Evolutionary conservation across 35 echinoderm and acorn worm genomes (phyloP).

Genomic region (Patiria miniata): DNA sequence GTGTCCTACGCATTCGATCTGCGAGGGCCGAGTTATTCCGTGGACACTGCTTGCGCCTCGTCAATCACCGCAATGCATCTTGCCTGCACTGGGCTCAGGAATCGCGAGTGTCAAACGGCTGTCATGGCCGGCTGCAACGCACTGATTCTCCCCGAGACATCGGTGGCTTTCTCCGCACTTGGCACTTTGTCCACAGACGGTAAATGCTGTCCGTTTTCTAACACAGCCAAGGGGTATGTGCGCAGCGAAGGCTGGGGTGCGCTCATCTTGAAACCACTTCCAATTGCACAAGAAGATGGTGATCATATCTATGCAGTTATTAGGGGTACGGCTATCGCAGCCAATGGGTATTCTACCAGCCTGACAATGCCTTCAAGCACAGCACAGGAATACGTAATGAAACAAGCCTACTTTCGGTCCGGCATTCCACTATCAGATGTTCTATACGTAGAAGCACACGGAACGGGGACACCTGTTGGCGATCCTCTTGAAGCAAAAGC

Average conservation of each 20-base stretch:
- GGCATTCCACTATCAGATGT: slow-evolving; percentile 70
- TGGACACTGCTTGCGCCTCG: slow-evolving; percentile 90
- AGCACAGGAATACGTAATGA: slow-evolving; percentile 71
- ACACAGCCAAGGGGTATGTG: slow-evolving; percentile 87
- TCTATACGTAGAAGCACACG: slow-evolving; percentile 88
- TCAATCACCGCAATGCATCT: slow-evolving; percentile 90
- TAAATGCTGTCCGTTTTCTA: slow-evolving; percentile 86
- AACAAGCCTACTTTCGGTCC: slow-evolving; percentile 74
- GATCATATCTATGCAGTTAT: slow-evolving; percentile 92
- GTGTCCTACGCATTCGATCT: slow-evolving; percentile 92
- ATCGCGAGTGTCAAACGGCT: slow-evolving; percentile 80
- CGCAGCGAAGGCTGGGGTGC: slow-evolving; percentile 93
- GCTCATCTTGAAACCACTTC: slow-evolving; percentile 83
- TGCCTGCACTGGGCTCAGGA: slow-evolving; percentile 71
- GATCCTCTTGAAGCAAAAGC: slow-evolving; percentile 95
- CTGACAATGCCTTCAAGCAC: slow-evolving; percentile 84
- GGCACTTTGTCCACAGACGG: slow-evolving; percentile 90
- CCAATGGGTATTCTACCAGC: slow-evolving; percentile 80
- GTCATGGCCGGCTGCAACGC: slow-evolving; percentile 72
- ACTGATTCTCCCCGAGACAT: slow-evolving; percentile 72
- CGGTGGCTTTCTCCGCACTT: slow-evolving; percentile 81
- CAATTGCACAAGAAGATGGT: slow-evolving; percentile 62
- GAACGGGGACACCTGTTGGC: slow-evolving; percentile 93
- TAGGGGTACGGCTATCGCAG: slow-evolving; percentile 73
- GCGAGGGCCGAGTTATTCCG: slow-evolving; percentile 75